phyloP scores from a whole-genome alignment of 2,797 vertebrate species.

The Notoglanidium macrostoma region DNA sequence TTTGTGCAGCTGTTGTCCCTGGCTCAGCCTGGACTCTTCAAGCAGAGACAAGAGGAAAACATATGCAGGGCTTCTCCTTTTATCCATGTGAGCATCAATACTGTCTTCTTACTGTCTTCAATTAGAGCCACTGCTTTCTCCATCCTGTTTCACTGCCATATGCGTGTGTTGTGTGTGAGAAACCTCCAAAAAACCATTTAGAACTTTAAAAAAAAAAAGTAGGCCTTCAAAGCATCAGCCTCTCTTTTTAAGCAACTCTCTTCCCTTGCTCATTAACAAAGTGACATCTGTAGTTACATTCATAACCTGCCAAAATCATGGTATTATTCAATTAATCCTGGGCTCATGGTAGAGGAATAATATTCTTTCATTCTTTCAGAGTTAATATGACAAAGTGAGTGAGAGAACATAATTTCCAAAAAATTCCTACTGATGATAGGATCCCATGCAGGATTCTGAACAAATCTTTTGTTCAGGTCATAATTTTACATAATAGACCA shows the following conservation, averaged over 20 bases:
- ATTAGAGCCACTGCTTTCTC: constrained; percentile 27
- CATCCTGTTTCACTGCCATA: neutral
- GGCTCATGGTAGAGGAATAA: neutral
- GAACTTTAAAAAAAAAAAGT: neutral
- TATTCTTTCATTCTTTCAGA: neutral
- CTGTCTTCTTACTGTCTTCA: constrained; percentile 37
- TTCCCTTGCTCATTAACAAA: constrained; percentile 20
- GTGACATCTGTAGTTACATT: constrained; percentile 6
- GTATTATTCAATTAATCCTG: constrained; percentile 17
- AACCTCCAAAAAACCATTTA: constrained; percentile 22
- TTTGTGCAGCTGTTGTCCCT: constrained; percentile 51
- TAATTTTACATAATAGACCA: neutral
- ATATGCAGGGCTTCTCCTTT: constrained; percentile 35
- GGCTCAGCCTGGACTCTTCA: constrained; percentile 14
- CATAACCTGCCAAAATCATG: constrained; percentile 5
- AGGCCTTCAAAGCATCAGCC: neutral
- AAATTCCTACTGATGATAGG: neutral
- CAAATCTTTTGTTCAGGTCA: constrained; percentile 19
- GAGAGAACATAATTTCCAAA: neutral
- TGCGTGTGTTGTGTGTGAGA: neutral
- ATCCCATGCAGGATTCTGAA: neutral
- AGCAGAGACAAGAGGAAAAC: constrained; percentile 41
- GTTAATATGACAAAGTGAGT: constrained; percentile 7
- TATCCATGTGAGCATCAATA: constrained; percentile 47
- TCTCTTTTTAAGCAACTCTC: neutral